phyloP scores from a whole-genome alignment of 35 echinoderm and acorn worm species.

The Patiria miniata region DNA sequence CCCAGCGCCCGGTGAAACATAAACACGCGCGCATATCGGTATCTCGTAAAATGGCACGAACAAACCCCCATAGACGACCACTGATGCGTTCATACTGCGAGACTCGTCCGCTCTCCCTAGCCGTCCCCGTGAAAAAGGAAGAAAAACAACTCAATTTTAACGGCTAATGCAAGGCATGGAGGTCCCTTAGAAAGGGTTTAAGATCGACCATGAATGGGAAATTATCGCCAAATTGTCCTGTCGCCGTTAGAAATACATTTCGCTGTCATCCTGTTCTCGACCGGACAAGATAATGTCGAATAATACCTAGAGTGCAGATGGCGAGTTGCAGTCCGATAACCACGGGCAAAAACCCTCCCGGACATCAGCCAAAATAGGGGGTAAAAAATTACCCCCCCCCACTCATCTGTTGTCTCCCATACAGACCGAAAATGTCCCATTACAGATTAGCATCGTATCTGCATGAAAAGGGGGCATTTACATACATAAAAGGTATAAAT shows the following conservation, averaged over 20 bases:
- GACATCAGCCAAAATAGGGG: background rate
- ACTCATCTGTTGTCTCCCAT: background rate
- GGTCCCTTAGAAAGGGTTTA: background rate
- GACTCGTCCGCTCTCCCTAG: background rate
- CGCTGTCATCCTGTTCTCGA: background rate
- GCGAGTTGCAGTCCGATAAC: background rate
- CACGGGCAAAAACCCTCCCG: background rate
- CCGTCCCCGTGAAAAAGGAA: background rate
- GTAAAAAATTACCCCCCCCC: background rate
- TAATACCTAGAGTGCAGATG: background rate
- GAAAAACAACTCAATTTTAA: background rate
- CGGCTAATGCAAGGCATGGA: slow-evolving; percentile 10
- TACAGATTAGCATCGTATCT: slow-evolving; percentile 21
- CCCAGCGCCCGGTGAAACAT: slow-evolving; percentile 4
- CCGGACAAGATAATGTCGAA: background rate
- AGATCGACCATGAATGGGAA: slow-evolving; percentile 7
- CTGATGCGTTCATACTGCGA: background rate
- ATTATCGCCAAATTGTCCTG: background rate
- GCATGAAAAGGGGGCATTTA: slow-evolving; percentile 24
- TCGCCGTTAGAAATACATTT: slow-evolving; percentile 19
- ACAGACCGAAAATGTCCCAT: background rate
- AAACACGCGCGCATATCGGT: slow-evolving; percentile 1
- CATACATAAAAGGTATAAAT: slow-evolving; percentile 32
- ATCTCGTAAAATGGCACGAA: background rate
- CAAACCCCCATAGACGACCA: background rate